These are phyloP conservation scores for Plectrocnemia conspersa DNA, from an alignment of 1,140 invertebrate species.

Conservation along the genomic window DNA sequence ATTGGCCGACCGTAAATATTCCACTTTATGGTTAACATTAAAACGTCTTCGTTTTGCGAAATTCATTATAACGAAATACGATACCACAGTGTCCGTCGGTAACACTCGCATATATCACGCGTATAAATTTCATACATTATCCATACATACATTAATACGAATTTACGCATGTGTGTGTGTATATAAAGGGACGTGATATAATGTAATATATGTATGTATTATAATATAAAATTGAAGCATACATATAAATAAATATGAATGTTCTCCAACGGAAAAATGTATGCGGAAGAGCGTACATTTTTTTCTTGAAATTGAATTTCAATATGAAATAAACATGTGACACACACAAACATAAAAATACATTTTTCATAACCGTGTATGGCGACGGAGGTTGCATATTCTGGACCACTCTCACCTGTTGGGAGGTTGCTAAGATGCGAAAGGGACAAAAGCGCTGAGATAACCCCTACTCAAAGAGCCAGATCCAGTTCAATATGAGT, in stretches of 20 bases:
- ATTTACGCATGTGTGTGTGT: too few relatives aligned
- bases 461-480: neutral
- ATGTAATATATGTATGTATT: too few relatives aligned
- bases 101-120: too few relatives aligned
- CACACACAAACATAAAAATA: conserved; percentile 32
- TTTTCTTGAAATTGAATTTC: conserved; percentile 35
- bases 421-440: neutral
- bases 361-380: conserved; percentile 31
- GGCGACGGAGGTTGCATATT: neutral
- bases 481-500: conserved; percentile 3
- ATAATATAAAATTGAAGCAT: neutral
- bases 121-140: too few relatives aligned
- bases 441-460: conserved; percentile 5
- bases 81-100: too few relatives aligned
- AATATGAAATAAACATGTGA: conserved; percentile 36
- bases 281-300: conserved; percentile 27
- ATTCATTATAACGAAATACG: too few relatives aligned
- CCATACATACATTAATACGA: too few relatives aligned
- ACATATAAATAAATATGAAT: conserved; percentile 10
- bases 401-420: neutral
- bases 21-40: too few relatives aligned
- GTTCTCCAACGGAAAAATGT: conserved; percentile 6
- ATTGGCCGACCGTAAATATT: too few relatives aligned
- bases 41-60: too few relatives aligned
- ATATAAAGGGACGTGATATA: too few relatives aligned